These are phyloP conservation scores for Hippocampus zosterae DNA, from an alignment of 2,113 vertebrate genomes.

Conservation along the genomic window DNA sequence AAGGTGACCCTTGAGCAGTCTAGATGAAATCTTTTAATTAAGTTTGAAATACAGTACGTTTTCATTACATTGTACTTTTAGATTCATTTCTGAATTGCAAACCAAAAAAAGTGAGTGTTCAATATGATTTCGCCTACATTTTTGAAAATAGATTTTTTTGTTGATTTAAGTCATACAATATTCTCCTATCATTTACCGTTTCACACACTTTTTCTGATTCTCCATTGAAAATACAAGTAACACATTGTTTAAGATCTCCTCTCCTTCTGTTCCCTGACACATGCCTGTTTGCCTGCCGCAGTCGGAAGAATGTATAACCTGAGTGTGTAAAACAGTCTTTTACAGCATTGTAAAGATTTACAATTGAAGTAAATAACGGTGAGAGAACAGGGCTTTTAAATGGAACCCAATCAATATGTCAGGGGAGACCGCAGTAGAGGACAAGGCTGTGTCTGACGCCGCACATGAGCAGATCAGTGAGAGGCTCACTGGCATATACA, in stretches of 20 bases:
- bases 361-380: conserved; percentile 75
- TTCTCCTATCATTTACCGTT: conserved; percentile 5
- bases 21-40: too few species aligned
- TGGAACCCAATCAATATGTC: conserved; percentile 72
- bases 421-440: conserved; percentile 62
- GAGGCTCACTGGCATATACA: conserved; percentile 18
- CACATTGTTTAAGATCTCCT: conserved; percentile 5
- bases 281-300: conserved; percentile 56
- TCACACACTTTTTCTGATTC: background rate
- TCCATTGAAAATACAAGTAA: background rate
- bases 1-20: too few species aligned
- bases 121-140: background rate
- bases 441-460: conserved; percentile 52
- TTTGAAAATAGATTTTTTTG: background rate
- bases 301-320: conserved; percentile 59
- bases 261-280: conserved; percentile 45
- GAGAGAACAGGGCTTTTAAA: conserved; percentile 74
- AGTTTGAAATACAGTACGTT: background rate
- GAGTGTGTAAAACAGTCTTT: conserved; percentile 76
- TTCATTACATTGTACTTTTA: background rate
- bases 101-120: background rate
- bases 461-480: conserved; percentile 31
- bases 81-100: background rate
- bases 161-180: background rate
- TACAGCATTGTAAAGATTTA: conserved; percentile 79